Base-by-base conservation (phyloP, 2,113 vertebrate species). In the Grus americana region DNA sequence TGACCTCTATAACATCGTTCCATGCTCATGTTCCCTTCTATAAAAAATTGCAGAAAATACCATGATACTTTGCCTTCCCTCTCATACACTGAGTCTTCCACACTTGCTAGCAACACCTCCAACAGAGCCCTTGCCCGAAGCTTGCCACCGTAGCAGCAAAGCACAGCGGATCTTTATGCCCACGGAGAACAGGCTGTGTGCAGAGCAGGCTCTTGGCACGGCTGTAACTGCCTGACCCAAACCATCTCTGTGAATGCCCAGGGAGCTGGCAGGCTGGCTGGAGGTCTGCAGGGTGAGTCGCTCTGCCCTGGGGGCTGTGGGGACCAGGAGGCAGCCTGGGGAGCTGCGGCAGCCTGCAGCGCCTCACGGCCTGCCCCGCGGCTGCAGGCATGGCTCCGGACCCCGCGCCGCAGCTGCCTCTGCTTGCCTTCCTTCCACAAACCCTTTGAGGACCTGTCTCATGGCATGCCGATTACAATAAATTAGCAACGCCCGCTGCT, bases 61-160 rank as follows among this genome's bases (percentile, higher is more conserved):
- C 36, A 6, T 0, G 5, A 10, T 11, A 1, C 11, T 44, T 70
- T 2, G 1, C 12, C 26, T 46, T 27, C 15, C 12, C 29, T 42
- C 32, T 55, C 7, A 9, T 4, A 50, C 1, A 5, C 38, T 12
- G 47, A 47, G 65, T 13, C 14, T n/a, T 26, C 61, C 68, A 15
- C 2, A 1, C 46, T 47, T 1, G 0, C 16, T 10, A 46, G 52
- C 52, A 59, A 57, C 49, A 49, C n/a, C 52, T 67, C 46, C 2
- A 2, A 2, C 32, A 19, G 34, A 63, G 47, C 61, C 61, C 47
- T 75, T 70, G 21, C 47, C 65, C 59, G 1, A 1, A 18, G 26
- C 29, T 20, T 32, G 42, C 22, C 55, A 30, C 34, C 49, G 6
- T 0, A 44, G 72, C 22, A 74, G 66, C 34, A 27, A 57, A 70